phyloP scores from a whole-genome alignment of 2,888 invertebrate species.

The Gymnoscelis rufifasciata region DNA sequence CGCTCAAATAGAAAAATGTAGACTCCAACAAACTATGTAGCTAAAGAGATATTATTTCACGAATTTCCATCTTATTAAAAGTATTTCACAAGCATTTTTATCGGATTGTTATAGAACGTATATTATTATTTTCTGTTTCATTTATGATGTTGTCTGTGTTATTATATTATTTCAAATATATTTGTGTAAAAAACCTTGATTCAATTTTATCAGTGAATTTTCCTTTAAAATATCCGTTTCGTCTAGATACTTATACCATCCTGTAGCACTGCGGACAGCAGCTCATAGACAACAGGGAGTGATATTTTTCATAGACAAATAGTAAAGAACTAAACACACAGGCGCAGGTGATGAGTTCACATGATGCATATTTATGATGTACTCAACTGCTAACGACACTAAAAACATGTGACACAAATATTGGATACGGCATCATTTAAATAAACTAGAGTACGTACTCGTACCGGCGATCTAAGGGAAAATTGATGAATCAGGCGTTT shows the following conservation, averaged over 20 bases:
- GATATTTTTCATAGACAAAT: conserved; percentile 73
- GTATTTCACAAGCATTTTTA: no score
- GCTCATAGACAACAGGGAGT: conserved; percentile 64
- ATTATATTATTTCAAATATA: no score
- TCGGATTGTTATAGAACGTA: no score
- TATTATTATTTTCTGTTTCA: no score
- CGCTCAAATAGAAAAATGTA: conserved; percentile 44
- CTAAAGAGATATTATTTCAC: not conserved
- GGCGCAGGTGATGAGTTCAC: conserved; percentile 58
- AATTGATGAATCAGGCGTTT: conserved; percentile 16
- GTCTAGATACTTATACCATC: no score
- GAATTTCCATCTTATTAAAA: not conserved
- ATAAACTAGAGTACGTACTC: conserved; percentile 6
- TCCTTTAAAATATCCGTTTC: no score
- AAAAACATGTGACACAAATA: conserved; percentile 40
- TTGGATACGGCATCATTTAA: conserved; percentile 1
- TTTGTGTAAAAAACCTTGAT: no score
- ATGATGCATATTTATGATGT: conserved; percentile 73
- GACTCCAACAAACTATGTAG: not conserved
- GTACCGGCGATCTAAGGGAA: conserved; percentile 7
- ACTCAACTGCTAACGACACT: conserved; percentile 64
- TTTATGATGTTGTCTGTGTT: no score
- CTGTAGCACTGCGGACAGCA: conserved; percentile 47
- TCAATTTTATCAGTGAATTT: no score
- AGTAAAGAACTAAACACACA: conserved; percentile 61